Conservation (phyloP, 1,140 invertebrate species). For the Cecropterus lyciades region DNA sequence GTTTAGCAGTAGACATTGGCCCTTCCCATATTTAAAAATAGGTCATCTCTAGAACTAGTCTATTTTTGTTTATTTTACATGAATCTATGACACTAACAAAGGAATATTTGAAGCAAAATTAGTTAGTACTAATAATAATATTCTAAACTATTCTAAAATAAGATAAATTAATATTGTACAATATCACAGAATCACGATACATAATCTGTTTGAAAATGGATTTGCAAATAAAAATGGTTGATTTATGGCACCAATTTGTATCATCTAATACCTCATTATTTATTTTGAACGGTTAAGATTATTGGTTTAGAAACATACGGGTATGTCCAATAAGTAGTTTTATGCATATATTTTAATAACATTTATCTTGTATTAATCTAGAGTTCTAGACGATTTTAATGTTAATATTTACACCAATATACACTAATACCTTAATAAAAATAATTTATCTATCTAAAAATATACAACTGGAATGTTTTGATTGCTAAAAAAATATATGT, state of each 20-base stretch:
- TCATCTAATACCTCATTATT: too few species aligned
- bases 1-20: neutral
- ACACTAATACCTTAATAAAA: slow-evolving; percentile 31
- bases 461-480: slow-evolving; percentile 24
- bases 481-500: slow-evolving; percentile 7
- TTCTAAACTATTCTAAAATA: slow-evolving; percentile 26
- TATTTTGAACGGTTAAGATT: too few species aligned
- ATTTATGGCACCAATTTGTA: slow-evolving; percentile 21
- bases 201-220: slow-evolving; percentile 35
- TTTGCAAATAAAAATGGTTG: slow-evolving; percentile 8
- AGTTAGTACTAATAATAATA: slow-evolving; percentile 2
- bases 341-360: neutral
- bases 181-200: slow-evolving; percentile 64
- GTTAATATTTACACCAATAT: slow-evolving; percentile 24
- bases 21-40: neutral
- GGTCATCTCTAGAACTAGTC: neutral
- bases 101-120: slow-evolving; percentile 29
- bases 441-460: slow-evolving; percentile 28
- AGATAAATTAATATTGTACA: slow-evolving; percentile 36
- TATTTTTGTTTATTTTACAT: slow-evolving; percentile 24
- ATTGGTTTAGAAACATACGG: neutral
- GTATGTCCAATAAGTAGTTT: neutral
- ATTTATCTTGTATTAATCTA: slow-evolving; percentile 11
- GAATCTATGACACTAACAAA: slow-evolving; percentile 27
- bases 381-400: slow-evolving; percentile 1